Conservation (phyloP, 1,140 invertebrate genomes). For the Druon quercuslanigerum region DNA sequence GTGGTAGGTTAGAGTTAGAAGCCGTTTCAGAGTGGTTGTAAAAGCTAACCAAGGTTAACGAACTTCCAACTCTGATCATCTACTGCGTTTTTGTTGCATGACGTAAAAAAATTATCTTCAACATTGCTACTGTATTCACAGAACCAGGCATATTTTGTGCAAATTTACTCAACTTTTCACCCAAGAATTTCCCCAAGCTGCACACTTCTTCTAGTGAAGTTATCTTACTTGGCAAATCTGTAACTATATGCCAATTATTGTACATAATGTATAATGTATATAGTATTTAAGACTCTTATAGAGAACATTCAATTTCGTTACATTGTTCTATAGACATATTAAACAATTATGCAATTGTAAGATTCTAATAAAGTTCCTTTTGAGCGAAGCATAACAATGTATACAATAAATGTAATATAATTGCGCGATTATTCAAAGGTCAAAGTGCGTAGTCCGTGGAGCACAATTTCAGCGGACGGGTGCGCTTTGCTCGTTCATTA, state of each 20-base stretch:
- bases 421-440: not conserved
- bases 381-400: slow-evolving; percentile 12
- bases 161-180: not conserved
- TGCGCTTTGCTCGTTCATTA: slow-evolving; percentile 27
- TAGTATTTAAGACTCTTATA: too few relatives aligned
- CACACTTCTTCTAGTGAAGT: not conserved
- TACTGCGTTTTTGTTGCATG: slow-evolving; percentile 38
- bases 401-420: not conserved
- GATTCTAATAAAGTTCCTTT: not conserved
- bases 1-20: slow-evolving; percentile 44
- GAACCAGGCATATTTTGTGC: not conserved
- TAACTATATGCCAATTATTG: too few relatives aligned
- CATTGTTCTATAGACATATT: too few relatives aligned
- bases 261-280: too few relatives aligned
- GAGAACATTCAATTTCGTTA: too few relatives aligned
- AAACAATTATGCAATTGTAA: not conserved
- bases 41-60: slow-evolving; percentile 54
- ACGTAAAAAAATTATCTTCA: slow-evolving; percentile 18
- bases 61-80: slow-evolving; percentile 39
- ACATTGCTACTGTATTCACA: slow-evolving; percentile 10
- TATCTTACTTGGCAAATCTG: too few relatives aligned
- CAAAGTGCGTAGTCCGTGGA: not conserved
- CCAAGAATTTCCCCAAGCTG: too few relatives aligned
- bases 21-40: slow-evolving; percentile 50
- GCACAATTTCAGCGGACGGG: slow-evolving; percentile 1